Conservation (phyloP, 2,797 vertebrate genomes). For the Bovichtus diacanthus region DNA sequence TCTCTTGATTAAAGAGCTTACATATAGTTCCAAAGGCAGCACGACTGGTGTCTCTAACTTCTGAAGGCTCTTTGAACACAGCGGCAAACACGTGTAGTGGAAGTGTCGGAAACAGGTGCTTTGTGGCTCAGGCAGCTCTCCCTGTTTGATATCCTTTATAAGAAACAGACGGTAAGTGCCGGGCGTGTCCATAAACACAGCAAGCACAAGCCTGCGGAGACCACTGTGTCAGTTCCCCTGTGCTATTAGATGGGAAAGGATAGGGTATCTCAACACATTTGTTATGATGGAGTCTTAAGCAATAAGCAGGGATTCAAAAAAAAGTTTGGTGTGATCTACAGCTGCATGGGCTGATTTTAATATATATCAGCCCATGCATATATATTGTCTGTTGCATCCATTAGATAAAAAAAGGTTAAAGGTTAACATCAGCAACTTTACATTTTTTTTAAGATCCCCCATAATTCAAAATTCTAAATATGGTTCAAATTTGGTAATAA, state of each 20-base stretch:
- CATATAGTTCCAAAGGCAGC: slow-evolving; percentile 48
- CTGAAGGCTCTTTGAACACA: slow-evolving; percentile 79
- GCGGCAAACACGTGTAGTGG: slow-evolving; percentile 79
- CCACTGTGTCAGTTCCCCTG: slow-evolving; percentile 60
- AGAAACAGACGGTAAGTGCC: slow-evolving; percentile 83
- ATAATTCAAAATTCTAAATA: neutral
- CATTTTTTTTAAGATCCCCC: neutral
- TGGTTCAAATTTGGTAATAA: neutral
- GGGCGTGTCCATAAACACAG: slow-evolving; percentile 81
- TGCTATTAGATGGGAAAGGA: slow-evolving; percentile 46
- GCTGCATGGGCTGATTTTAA: neutral
- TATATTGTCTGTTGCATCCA: neutral
- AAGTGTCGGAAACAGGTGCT: slow-evolving; percentile 88
- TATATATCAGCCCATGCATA: neutral
- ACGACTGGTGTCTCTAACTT: slow-evolving; percentile 62
- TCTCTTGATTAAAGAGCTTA: slow-evolving; percentile 21
- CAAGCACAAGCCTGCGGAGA: slow-evolving; percentile 62
- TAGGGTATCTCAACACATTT: slow-evolving; percentile 32
- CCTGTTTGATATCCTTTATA: slow-evolving; percentile 86
- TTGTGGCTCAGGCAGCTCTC: slow-evolving; percentile 76
- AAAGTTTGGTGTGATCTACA: neutral
- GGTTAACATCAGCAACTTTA: too few species aligned
- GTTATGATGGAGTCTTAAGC: slow-evolving; percentile 10
- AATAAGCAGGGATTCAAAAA: neutral
- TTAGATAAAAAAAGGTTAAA: neutral